phyloP scores from a whole-genome alignment of 2,797 vertebrate genomes.

The Linurgus olivaceus region DNA sequence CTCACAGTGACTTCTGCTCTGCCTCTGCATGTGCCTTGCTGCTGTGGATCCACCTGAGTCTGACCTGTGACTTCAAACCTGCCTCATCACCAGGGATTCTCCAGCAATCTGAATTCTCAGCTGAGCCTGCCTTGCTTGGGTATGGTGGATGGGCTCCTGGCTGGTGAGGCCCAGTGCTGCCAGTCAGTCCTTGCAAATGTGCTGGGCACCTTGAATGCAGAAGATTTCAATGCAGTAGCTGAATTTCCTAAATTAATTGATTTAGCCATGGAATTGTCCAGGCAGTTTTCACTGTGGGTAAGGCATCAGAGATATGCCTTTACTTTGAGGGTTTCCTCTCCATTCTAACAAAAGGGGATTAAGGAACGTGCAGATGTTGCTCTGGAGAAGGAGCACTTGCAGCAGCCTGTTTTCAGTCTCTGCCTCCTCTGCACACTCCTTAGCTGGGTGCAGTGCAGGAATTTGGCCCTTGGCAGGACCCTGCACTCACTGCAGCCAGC shows the following conservation, averaged over 20 bases:
- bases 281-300: neutral
- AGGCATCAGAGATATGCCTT: neutral
- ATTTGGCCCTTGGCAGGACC: neutral
- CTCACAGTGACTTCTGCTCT: neutral
- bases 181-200: neutral
- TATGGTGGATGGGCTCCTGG: neutral
- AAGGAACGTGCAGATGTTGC: neutral
- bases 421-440: neutral
- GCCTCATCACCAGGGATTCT: rapidly evolving
- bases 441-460: neutral
- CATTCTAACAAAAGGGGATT: neutral
- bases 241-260: neutral
- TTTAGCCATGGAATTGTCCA: neutral
- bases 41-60: neutral
- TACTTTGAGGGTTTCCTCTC: neutral
- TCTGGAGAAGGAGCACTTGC: neutral
- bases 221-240: neutral
- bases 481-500: neutral
- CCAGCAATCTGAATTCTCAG: neutral
- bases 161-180: neutral
- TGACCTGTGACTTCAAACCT: neutral
- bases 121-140: neutral
- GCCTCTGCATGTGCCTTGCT: rapidly evolving
- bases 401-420: neutral
- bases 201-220: neutral